Evolutionary conservation across 2,888 invertebrate genomes (phyloP).

Genomic region (Cordilura impudica): DNA sequence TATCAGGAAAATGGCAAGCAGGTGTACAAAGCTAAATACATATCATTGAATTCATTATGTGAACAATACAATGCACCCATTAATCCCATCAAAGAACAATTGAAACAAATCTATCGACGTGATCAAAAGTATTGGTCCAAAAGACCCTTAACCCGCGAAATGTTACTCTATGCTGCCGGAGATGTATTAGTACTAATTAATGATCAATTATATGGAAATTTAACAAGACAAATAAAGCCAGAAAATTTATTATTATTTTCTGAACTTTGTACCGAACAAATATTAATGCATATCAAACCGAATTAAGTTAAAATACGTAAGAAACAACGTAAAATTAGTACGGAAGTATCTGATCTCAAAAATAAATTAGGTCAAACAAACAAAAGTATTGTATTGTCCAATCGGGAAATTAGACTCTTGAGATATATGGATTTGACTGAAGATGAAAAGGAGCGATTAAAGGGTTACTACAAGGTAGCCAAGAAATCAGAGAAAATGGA

Average conservation of each 20-base stretch:
- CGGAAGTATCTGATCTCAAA: constrained; percentile 92
- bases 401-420: constrained; percentile 92
- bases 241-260: constrained; percentile 86
- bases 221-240: constrained; percentile 84
- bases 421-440: constrained; percentile 93
- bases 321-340: constrained; percentile 93
- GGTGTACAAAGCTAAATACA: constrained; percentile 95
- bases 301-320: constrained; percentile 91
- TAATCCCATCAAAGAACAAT: constrained; percentile 94
- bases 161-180: constrained; percentile 93
- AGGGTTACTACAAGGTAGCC: constrained; percentile 91
- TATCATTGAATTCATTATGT: constrained; percentile 93
- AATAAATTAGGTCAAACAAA: constrained; percentile 88
- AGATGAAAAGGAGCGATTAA: constrained; percentile 94
- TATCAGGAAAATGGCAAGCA: constrained; percentile 93
- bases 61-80: constrained; percentile 91
- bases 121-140: constrained; percentile 94
- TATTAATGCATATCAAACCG: constrained; percentile 90
- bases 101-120: constrained; percentile 89
- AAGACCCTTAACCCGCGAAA: constrained; percentile 91
- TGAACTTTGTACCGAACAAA: constrained; percentile 92
- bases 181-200: constrained; percentile 93
- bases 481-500: constrained; percentile 94
- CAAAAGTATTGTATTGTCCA: constrained; percentile 93
- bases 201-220: constrained; percentile 88